phyloP scores from a whole-genome alignment of 2,113 vertebrate species.

The Trematocara stigmaticum region DNA sequence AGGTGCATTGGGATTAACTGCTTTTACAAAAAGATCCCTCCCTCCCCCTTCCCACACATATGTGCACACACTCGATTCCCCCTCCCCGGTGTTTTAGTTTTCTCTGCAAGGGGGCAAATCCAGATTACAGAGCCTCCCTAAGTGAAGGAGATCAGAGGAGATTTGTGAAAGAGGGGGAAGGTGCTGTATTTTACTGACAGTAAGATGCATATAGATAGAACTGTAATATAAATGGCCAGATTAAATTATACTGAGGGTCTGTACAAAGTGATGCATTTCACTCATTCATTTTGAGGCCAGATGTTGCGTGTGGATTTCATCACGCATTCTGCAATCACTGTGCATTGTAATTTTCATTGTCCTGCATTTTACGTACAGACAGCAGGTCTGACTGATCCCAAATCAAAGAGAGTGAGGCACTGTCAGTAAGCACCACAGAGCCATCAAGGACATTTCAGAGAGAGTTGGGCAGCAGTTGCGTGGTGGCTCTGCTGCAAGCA shows the following conservation, averaged over 20 bases:
- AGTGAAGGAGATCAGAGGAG: constrained; percentile 48
- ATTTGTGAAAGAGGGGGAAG: constrained; percentile 33
- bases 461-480: constrained; percentile 48
- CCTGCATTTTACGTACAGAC: not conserved
- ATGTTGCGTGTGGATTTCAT: not conserved
- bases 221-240: not conserved
- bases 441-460: constrained; percentile 54
- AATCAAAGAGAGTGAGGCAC: constrained; percentile 21
- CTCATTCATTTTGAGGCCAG: not conserved
- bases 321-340: not conserved
- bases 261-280: not conserved
- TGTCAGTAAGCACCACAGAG: constrained; percentile 6
- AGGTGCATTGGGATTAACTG: constrained; percentile 36
- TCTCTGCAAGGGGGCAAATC: constrained; percentile 44
- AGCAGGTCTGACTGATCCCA: constrained; percentile 11
- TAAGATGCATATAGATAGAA: not conserved
- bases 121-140: constrained; percentile 51
- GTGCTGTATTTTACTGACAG: constrained; percentile 2
- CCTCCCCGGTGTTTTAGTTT: constrained; percentile 23
- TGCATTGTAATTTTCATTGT: not conserved
- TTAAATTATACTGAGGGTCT: not conserved
- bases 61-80: not conserved
- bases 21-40: not conserved
- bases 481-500: constrained; percentile 44
- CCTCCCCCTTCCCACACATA: not conserved